phyloP scores from a whole-genome alignment of 1,140 invertebrate genomes.

The Pristionchus pacificus region DNA sequence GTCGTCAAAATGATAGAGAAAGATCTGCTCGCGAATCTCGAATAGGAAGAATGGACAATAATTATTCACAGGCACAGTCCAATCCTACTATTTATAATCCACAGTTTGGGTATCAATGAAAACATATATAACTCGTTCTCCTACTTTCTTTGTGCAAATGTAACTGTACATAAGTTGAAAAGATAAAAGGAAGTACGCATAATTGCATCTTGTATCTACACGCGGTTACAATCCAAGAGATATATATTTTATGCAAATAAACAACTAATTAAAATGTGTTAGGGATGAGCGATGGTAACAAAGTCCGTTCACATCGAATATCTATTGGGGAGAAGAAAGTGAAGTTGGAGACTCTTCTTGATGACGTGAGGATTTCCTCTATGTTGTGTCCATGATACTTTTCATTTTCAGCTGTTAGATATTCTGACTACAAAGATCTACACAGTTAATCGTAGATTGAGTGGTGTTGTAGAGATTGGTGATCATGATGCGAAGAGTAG shows the following conservation, averaged over 20 bases:
- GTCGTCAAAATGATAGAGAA: neutral
- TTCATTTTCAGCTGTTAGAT: slow-evolving; percentile 10
- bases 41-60: neutral
- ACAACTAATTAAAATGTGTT: neutral
- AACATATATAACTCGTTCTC: neutral
- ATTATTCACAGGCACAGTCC: neutral
- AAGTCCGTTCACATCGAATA: too few species aligned
- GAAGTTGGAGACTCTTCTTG: neutral
- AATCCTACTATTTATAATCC: neutral
- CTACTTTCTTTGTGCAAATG: neutral
- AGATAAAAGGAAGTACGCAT: too few species aligned
- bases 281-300: too few species aligned
- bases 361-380: neutral
- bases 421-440: slow-evolving; percentile 18
- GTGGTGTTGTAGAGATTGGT: slow-evolving; percentile 9
- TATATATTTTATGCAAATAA: neutral
- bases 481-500: neutral
- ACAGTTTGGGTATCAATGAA: neutral
- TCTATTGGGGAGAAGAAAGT: too few species aligned
- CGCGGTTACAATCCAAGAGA: neutral
- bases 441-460: slow-evolving; percentile 21
- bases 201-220: neutral
- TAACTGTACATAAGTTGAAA: too few species aligned
- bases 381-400: neutral
- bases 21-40: neutral